Conservation (phyloP, 2,797 vertebrate species). For the Pseudomugil tenellus region DNA sequence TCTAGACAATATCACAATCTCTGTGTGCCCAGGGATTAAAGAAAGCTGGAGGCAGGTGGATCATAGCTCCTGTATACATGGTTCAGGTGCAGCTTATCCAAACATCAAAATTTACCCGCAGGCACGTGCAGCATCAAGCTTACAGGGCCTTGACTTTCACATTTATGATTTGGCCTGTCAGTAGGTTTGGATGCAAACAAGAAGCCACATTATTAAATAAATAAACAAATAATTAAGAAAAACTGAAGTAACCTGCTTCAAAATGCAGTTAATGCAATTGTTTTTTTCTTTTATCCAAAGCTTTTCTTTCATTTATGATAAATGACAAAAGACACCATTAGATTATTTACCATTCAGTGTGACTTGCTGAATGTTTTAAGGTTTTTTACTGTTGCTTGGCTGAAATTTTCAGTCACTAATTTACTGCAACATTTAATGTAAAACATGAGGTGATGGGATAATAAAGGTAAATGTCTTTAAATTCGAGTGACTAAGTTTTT, state of each 20-base stretch:
- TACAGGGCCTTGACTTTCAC: constrained; percentile 34
- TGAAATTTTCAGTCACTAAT: no score
- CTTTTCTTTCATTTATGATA: constrained; percentile 1
- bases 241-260: background rate
- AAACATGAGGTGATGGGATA: background rate
- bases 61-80: constrained; percentile 39
- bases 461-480: background rate
- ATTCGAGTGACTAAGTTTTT: background rate
- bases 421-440: no score
- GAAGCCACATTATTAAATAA: constrained; percentile 12
- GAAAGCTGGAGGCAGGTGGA: constrained; percentile 51
- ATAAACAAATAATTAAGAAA: no score
- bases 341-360: no score
- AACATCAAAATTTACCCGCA: constrained; percentile 39
- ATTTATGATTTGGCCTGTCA: constrained; percentile 21
- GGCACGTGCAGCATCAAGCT: constrained; percentile 23
- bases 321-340: no score
- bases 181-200: constrained; percentile 10
- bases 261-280: background rate
- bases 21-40: constrained; percentile 61
- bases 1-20: constrained; percentile 47
- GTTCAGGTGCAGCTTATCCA: constrained; percentile 59
- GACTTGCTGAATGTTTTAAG: no score
- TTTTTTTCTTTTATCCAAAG: background rate
- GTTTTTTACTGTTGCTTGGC: no score